phyloP scores from a whole-genome alignment of 2,113 vertebrate genomes.

The Nothobranchius furzeri region DNA sequence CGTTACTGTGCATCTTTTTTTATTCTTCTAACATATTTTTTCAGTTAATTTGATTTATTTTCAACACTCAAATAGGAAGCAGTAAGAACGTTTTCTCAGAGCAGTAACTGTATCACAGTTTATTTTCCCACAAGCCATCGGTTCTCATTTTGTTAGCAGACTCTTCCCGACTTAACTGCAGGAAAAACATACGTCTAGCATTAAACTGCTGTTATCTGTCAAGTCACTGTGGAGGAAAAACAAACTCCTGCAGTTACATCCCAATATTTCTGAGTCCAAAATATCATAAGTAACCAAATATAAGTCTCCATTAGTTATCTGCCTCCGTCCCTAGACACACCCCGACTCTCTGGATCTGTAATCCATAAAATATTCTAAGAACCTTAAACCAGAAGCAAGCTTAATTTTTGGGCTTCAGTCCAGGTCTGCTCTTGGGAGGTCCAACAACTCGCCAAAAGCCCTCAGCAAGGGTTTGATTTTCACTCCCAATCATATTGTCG shows the following conservation, averaged over 20 bases:
- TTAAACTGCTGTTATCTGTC: not conserved
- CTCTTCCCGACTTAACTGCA: not conserved
- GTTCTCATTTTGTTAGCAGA: not conserved
- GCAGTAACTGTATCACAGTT: not conserved
- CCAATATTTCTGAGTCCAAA: slow-evolving; percentile 22
- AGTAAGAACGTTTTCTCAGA: too few species aligned
- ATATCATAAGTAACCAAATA: slow-evolving; percentile 43
- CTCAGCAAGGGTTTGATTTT: slow-evolving; percentile 44
- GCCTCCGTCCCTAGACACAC: slow-evolving; percentile 57
- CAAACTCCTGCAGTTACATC: slow-evolving; percentile 17
- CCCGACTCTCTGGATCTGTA: slow-evolving; percentile 44
- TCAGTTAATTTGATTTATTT: too few species aligned
- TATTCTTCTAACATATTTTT: too few species aligned
- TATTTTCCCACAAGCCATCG: not conserved
- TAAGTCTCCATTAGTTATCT: slow-evolving; percentile 59
- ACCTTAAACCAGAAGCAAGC: slow-evolving; percentile 59
- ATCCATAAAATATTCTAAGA: slow-evolving; percentile 61
- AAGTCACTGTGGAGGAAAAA: slow-evolving; percentile 3
- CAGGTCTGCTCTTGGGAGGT: slow-evolving; percentile 71
- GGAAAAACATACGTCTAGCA: slow-evolving; percentile 2
- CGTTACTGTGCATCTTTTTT: too few species aligned
- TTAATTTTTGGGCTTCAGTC: slow-evolving; percentile 71
- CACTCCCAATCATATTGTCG: slow-evolving; percentile 63
- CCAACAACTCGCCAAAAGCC: slow-evolving; percentile 59
- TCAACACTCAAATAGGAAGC: too few species aligned